Evolutionary conservation across 1,140 invertebrate genomes (phyloP), one percentile per base, ranked within the genome.

Genomic region (Micrasema minimum): DNA sequence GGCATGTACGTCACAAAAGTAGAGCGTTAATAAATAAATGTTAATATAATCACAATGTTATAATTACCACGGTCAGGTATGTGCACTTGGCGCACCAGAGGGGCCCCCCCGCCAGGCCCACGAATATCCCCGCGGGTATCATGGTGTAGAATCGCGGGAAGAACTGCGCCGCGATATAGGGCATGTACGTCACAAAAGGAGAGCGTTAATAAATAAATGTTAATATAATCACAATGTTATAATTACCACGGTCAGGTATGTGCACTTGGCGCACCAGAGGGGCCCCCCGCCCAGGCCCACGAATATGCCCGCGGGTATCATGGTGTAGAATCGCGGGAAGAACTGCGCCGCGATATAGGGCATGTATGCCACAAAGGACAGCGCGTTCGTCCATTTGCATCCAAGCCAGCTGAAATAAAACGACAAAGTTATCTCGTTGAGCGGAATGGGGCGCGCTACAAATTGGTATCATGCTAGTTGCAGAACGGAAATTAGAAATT

Each of bases 11-110:
- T 87, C 1, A 93, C 80, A 79, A 96, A 93, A 0, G 93, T 7
- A 94, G 3, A 0, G 92, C 89, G 75, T 97, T 89, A n/a, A n/a
- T n/a, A n/a, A n/a, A n/a, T n/a, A n/a, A n/a, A n/a, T n/a, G n/a
- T n/a, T n/a, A n/a, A n/a, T n/a, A n/a, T 31, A n/a, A 46, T 16
- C 41, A 16, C 12, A 53, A 45, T 2, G 11, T n/a, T 9, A 6
- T 16, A n/a, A n/a, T n/a, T n/a, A n/a, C n/a, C n/a, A n/a, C n/a
- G 0, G 96, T 98, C 5, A 99, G 85, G 79, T 99, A 99, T 0
- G 94, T 96, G 55, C 96, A 96, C 81, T 98, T 96, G 2, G 96
- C 94, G 0, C 95, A 93, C 97, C 97, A 99, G 89, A 98, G 93
- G 38, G 93, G 93, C 96, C 0, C 96, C 93, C 0, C 91, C 94